Evolutionary conservation across 2,113 vertebrate genomes (phyloP).

Genomic region (Pelusios castaneus): DNA sequence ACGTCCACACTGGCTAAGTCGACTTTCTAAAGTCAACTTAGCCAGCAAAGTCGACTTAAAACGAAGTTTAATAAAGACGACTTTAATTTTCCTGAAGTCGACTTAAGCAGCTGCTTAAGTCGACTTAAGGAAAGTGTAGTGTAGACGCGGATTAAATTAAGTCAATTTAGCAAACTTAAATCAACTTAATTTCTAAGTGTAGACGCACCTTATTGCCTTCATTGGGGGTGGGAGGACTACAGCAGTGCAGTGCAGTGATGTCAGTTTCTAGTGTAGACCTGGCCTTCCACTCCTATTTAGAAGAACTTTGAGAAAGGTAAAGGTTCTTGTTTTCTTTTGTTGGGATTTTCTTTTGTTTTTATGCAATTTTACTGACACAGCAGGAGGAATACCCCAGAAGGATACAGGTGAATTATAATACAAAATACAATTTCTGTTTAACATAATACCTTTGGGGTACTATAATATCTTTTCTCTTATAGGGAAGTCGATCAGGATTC

Average conservation of each 20-base stretch:
- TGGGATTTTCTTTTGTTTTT: slow-evolving; percentile 23
- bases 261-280: background rate
- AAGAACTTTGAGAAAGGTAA: slow-evolving; percentile 17
- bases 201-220: too few relatives aligned
- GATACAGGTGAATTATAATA: background rate
- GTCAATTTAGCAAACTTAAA: too few relatives aligned
- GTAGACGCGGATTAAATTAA: too few relatives aligned
- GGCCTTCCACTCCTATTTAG: background rate
- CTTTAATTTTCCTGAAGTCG: too few relatives aligned
- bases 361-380: background rate
- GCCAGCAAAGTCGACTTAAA: too few relatives aligned
- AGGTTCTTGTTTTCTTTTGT: background rate
- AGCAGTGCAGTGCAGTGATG: background rate
- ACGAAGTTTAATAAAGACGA: too few relatives aligned
- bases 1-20: too few relatives aligned
- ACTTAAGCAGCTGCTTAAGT: too few relatives aligned
- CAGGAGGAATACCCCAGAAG: slow-evolving; percentile 6
- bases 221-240: too few relatives aligned
- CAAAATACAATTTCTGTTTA: slow-evolving; percentile 38
- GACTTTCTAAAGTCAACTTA: too few relatives aligned
- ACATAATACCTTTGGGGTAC: slow-evolving; percentile 24
- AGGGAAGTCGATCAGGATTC: slow-evolving; percentile 82
- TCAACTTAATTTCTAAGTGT: too few relatives aligned
- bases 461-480: slow-evolving; percentile 54
- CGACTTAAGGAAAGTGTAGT: too few relatives aligned